Percentiles rank a stretch among this genome's conserved stretches.
Conservation (phyloP, 2,113 vertebrate genomes). For the Elachura formosa region DNA sequence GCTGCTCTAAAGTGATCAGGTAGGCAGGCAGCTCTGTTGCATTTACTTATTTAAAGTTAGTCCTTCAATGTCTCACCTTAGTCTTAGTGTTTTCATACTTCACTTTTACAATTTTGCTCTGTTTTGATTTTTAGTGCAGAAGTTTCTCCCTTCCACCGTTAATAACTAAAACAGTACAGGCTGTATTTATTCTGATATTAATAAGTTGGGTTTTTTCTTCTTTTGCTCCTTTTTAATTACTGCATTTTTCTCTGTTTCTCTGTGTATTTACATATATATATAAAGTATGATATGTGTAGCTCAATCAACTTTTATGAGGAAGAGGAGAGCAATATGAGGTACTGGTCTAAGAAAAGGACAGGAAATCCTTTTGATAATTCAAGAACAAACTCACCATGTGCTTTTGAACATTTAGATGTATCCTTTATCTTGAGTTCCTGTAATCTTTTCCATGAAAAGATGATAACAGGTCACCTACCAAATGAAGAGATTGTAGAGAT, state of each 20-base stretch:
- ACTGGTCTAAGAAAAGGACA: neutral
- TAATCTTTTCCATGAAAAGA: neutral
- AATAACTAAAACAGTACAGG: neutral
- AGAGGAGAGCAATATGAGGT: neutral
- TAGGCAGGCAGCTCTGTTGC: neutral
- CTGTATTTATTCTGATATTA: neutral
- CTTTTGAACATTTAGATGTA: neutral
- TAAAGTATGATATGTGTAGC: neutral
- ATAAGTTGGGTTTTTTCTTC: neutral
- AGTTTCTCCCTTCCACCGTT: neutral
- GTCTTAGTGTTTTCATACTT: neutral
- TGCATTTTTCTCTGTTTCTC: neutral
- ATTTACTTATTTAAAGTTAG: slow-evolving; percentile 13
- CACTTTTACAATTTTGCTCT: neutral
- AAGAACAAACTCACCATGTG: neutral
- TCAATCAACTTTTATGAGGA: neutral
- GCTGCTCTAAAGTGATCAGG: slow-evolving; percentile 1
- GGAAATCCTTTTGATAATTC: neutral
- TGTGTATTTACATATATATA: neutral
- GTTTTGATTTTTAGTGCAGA: neutral
- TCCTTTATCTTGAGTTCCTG: neutral
- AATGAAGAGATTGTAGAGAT: neutral
- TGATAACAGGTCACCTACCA: neutral
- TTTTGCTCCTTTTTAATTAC: neutral
- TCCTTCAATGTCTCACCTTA: neutral